Base-by-base conservation (phyloP, 2,888 invertebrate genomes). In the Endomychus coccineus region DNA sequence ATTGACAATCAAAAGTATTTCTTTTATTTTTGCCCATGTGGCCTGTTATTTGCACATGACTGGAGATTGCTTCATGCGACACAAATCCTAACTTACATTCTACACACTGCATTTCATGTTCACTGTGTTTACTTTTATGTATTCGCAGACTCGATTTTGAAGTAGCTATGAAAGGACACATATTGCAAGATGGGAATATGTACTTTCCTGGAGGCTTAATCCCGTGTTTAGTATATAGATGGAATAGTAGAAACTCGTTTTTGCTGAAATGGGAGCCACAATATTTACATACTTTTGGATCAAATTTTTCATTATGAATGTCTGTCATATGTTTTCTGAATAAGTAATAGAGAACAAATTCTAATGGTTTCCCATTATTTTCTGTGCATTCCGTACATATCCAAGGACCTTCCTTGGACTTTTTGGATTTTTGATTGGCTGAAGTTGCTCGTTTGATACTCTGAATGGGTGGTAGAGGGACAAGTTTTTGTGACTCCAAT, bases 251-350 rank as follows among this genome's bases (percentile, higher is more conserved):
- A 44, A 82, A 74, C 49, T 83, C 82, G 45, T 83, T 73, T 53
- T 81, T 84, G 2, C 69, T 68, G 13, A 85, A 81, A 53, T 78
- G 79, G 56, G 83, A 78, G 0, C 89, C 90, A 65, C 90, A 90
- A 51, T 85, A 80, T 58, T 89, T 88, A 64, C 90, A 90, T 19
- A 87, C 77, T 23, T 78, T 75, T 2, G 77, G 68, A 57, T 87
- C 80, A 41, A 86, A 82, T 46, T 78, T 77, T 53, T 86, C 83
- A 53, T 80, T 77, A 52, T 89, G 89, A 0, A 83, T 75, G 46
- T 85, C 83, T 6, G 83, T 79, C 63, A 89, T 75, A 67, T 90
- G 90, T 43, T 83, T 77, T 27, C 88, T 74, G 62, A 83, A 89
- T 49, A 80, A 75, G 48, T 79, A 81, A 55, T 89, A 89, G 13